These are phyloP conservation scores for Drosophila pseudoobscura DNA, from an alignment of 1,140 invertebrate genomes.

Conservation along the genomic window DNA sequence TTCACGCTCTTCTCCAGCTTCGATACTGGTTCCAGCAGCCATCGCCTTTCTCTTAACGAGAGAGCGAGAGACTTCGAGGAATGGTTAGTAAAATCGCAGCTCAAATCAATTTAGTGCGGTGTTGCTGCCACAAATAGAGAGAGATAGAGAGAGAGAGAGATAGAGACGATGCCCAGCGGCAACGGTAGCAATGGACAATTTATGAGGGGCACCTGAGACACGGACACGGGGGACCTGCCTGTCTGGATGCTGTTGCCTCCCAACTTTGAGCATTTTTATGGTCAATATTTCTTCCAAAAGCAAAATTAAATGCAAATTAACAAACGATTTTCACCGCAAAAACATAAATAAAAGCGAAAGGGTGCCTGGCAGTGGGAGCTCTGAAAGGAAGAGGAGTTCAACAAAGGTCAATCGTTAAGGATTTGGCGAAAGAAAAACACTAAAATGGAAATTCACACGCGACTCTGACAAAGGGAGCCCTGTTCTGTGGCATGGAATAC, in stretches of 20 bases:
- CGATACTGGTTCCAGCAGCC: conserved; percentile 1
- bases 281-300: conserved; percentile 32
- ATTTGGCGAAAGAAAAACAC: too few species aligned
- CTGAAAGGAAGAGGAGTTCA: conserved; percentile 25
- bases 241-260: conserved; percentile 5
- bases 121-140: not conserved
- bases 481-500: not conserved
- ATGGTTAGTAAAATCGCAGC: conserved; percentile 38
- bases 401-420: conserved; percentile 5
- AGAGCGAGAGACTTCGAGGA: conserved; percentile 25
- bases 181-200: conserved; percentile 45
- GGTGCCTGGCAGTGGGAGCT: not conserved
- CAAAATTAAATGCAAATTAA: conserved; percentile 60
- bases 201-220: conserved; percentile 38
- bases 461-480: too few species aligned
- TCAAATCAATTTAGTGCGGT: conserved; percentile 51
- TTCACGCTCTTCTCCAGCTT: too few species aligned
- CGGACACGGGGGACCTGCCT: conserved; percentile 37
- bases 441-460: too few species aligned
- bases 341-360: conserved; percentile 48
- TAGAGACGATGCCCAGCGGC: conserved; percentile 30
- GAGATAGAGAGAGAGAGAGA: not conserved
- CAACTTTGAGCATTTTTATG: conserved; percentile 25
- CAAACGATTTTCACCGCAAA: conserved; percentile 40
- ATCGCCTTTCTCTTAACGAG: conserved; percentile 50